Conservation (phyloP, 2,797 vertebrate genomes). For the Melopsittacus undulatus region DNA sequence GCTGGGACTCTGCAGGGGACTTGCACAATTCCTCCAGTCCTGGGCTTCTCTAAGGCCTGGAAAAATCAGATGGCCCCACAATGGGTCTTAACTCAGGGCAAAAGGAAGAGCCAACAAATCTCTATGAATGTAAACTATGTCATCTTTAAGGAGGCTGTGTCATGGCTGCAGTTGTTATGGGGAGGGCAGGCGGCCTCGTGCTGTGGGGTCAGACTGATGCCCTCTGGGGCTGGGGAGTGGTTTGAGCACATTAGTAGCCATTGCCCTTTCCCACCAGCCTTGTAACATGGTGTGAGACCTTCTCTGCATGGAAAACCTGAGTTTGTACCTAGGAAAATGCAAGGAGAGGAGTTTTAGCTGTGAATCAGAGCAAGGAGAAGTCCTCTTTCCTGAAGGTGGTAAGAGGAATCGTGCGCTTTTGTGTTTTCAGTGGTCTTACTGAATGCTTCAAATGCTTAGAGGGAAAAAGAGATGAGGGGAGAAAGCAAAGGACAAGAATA, state of each 20-base stretch:
- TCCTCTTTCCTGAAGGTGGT: background rate
- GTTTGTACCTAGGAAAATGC: background rate
- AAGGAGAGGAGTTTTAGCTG: background rate
- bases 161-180: background rate
- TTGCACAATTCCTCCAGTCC: background rate
- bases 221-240: background rate
- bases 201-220: background rate
- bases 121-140: background rate
- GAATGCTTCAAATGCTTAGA: background rate
- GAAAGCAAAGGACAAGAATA: background rate
- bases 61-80: background rate
- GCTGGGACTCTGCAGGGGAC: background rate
- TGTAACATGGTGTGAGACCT: rapidly evolving
- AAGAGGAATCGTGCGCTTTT: background rate
- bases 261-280: background rate
- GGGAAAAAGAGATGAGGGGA: background rate
- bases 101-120: background rate
- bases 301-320: background rate
- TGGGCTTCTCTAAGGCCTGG: background rate
- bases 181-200: background rate
- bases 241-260: background rate
- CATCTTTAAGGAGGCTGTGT: background rate
- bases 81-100: background rate
- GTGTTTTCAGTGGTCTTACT: background rate
- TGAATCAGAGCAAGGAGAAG: background rate